Base-by-base conservation (phyloP, 1,140 invertebrate species). In the Lasioglossum baleicum region DNA sequence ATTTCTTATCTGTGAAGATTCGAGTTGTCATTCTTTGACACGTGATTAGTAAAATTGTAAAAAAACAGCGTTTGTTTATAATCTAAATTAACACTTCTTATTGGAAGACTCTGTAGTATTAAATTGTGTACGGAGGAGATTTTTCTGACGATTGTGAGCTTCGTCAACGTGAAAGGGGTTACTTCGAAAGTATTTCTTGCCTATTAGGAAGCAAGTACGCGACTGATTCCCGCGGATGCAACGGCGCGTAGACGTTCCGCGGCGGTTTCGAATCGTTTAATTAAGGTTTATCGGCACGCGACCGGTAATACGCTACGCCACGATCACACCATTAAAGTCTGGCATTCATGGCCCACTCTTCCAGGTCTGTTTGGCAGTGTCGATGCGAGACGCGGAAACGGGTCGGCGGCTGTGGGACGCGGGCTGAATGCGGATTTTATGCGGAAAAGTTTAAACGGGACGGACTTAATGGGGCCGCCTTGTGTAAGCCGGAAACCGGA, bases 261-360 rank as follows among this genome's bases (percentile, higher is more conserved):
- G 26, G 26, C 26, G 26, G 26, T 26, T 73, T 61, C 22, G 60
- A 60, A 58, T 56, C 71, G 44, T 67, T 42, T 87, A 83, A 87
- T 88, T 85, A 88, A 84, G 71, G 65, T 72, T 71, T 74, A 67
- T 35, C 60, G 74, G 60, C 63, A 58, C 31, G 70, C 63, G 58
- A 26, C 26, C 26, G 61, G 72, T 69, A 79, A 77, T 73, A 75
- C 67, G 69, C 56, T 31, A 31, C 58, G 31, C 69, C 63, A 63
- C 64, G 70, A 82, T 83, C 71, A 67, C 64, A 35, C 61, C 72
- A 82, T 75, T 88, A 85, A 84, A 87, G 85, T 85, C 82, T 63
- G 58, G 67, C 80, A 84, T 88, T 87, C 83, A 87, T 81, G 78
- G 81, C 42, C 42, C 70, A 44, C 10, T 68, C 22, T 48, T 75